Evolutionary conservation across 2,113 vertebrate species (phyloP).

Genomic region (Talpa occidentalis): DNA sequence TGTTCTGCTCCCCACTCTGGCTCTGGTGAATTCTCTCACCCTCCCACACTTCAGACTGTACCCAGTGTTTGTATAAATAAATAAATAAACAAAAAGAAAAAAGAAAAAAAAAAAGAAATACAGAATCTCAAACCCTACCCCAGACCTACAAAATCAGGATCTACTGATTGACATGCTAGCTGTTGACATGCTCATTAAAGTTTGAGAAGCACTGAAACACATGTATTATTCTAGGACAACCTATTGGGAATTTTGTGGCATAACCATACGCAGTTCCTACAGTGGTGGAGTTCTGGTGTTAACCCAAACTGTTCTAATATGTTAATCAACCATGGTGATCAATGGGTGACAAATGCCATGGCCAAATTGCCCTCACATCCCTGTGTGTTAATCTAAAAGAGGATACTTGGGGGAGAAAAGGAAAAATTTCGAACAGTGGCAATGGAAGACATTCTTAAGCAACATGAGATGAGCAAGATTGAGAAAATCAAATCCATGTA

Average conservation of each 20-base stretch:
- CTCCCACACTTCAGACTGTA: no score
- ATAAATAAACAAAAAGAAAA: no score
- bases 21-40: no score
- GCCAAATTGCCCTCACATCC: no score
- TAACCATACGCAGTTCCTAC: not conserved
- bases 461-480: not conserved
- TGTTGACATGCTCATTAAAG: not conserved
- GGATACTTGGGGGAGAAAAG: not conserved
- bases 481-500: slow-evolving; percentile 11
- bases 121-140: not conserved
- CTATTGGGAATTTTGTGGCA: not conserved
- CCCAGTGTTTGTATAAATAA: no score
- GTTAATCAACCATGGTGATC: no score
- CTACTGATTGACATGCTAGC: not conserved
- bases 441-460: not conserved
- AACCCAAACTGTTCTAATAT: not conserved
- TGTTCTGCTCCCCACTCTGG: no score
- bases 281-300: not conserved
- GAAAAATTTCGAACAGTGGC: not conserved
- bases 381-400: not conserved
- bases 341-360: no score
- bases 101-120: no score
- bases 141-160: not conserved
- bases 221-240: not conserved
- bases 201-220: not conserved